Evolutionary conservation across 2,797 vertebrate genomes (phyloP).

Genomic region (Acrossocheilus wenchowensis): DNA sequence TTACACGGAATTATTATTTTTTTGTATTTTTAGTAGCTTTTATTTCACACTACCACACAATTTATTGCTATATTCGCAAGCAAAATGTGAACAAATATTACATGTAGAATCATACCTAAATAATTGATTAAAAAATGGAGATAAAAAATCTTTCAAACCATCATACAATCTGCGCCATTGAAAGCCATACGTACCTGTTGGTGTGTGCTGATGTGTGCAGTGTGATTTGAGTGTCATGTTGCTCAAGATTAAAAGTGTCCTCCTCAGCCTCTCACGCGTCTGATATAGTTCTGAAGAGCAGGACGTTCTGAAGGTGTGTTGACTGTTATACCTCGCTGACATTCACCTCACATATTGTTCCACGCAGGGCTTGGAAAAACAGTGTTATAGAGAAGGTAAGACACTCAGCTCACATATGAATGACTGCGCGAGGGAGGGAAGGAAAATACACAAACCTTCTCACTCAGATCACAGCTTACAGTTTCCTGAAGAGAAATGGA

Average conservation of each 20-base stretch:
- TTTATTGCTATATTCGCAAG: neutral
- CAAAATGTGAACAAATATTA: neutral
- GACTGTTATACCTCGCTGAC: slow-evolving; percentile 73
- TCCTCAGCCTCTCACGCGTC: slow-evolving; percentile 55
- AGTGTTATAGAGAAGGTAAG: slow-evolving; percentile 54
- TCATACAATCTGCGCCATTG: neutral
- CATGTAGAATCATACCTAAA: neutral
- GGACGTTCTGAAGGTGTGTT: slow-evolving; percentile 66
- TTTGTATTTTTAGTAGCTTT: neutral
- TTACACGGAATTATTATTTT: no score
- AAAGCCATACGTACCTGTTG: slow-evolving; percentile 72
- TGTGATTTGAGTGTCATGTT: slow-evolving; percentile 75
- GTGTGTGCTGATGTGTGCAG: slow-evolving; percentile 53
- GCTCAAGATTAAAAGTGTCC: slow-evolving; percentile 66
- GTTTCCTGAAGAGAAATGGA: slow-evolving; percentile 81
- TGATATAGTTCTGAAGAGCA: slow-evolving; percentile 57
- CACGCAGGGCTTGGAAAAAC: slow-evolving; percentile 73
- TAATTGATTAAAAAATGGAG: neutral
- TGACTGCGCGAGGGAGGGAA: slow-evolving; percentile 41
- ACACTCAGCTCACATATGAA: slow-evolving; percentile 51
- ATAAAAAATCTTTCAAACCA: neutral
- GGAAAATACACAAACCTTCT: slow-evolving; percentile 47
- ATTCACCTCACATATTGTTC: slow-evolving; percentile 72
- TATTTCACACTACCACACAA: neutral
- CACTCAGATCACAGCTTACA: slow-evolving; percentile 60